Evolutionary conservation across 2,797 vertebrate species (phyloP), one percentile per base, ranked within the genome.

Genomic region (Myioborus miniatus): DNA sequence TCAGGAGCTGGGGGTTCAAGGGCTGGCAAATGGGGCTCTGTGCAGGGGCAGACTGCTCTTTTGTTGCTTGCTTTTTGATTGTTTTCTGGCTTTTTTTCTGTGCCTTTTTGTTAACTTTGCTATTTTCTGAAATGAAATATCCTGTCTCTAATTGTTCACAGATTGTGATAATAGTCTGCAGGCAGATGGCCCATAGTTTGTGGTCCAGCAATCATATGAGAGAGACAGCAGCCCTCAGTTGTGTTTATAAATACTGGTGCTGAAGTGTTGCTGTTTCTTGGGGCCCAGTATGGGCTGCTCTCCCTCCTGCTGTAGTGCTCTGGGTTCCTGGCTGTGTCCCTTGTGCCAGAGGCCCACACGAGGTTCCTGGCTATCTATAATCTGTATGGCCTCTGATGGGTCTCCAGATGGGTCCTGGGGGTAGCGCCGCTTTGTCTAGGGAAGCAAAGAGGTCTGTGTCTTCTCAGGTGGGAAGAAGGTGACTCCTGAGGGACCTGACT

Each of bases 101-200:
- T 50, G 74, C 8, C 12, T 75, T 89, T 93, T 90, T 88, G 62
- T 90, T 91, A 94, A 65, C 29, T 79, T 92, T 82, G 63, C 55
- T 70, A 8, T 93, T 95, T 92, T 86, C 67, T 92, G 76, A 90
- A 86, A 89, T 74, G 32, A 82, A 97, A 95, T 97, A 96, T 92
- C 86, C 89, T 91, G 72, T 89, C 80, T 93, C 13, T 44, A 74
- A 94, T 92, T 94, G 86, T 79, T 96, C 81, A 82, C 90, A 95
- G 69, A 91, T 86, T 94, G 88, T 63, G 77, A 52, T 82, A 93
- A 93, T 96, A 83, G 88, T 55, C 70, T 81, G 62, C 0, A 9
- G 91, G 94, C 91, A 93, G 94, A 96, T 94, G 96, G 90, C 56
- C 91, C 63, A 0, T 94, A 47, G 88, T 83, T 91, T 94, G 93